Evolutionary conservation across 2,888 invertebrate genomes (phyloP).

Genomic region (Clusia tigrina): DNA sequence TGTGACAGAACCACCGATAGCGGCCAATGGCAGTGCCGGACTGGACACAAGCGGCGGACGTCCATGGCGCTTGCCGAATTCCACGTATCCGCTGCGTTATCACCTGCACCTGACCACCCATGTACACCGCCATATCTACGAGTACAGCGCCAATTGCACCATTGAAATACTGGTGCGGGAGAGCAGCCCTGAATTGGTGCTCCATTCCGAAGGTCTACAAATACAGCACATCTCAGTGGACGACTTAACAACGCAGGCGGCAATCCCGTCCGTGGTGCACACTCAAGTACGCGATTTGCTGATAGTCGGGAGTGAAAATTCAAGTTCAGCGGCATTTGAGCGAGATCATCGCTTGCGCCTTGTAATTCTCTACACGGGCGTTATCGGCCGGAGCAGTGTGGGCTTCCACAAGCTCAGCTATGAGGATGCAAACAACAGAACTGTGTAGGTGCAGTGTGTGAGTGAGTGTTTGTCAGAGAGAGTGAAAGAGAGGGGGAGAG

Average conservation of each 20-base stretch:
- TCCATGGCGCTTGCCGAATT: conserved; percentile 67
- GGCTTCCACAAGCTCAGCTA: conserved; percentile 73
- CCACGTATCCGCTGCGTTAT: conserved; percentile 68
- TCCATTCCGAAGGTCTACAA: conserved; percentile 53
- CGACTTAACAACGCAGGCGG: conserved; percentile 28
- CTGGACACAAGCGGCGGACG: background rate
- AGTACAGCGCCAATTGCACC: conserved; percentile 54
- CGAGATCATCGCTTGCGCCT: conserved; percentile 51
- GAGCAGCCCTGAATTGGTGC: conserved; percentile 55
- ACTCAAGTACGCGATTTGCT: conserved; percentile 29
- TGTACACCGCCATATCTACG: conserved; percentile 48
- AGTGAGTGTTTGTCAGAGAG: too few species aligned
- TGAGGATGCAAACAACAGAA: conserved; percentile 44
- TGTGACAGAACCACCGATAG: background rate
- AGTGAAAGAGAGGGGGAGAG: too few species aligned
- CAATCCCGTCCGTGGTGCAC: conserved; percentile 47
- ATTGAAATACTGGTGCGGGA: conserved; percentile 51
- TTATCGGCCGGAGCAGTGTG: conserved; percentile 69
- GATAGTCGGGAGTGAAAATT: conserved; percentile 36
- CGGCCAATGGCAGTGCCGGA: too few species aligned
- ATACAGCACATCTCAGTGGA: conserved; percentile 47
- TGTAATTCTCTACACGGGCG: conserved; percentile 68
- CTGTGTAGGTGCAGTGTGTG: conserved; percentile 64
- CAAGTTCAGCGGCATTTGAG: conserved; percentile 52
- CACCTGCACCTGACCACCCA: conserved; percentile 57